phyloP scores from a whole-genome alignment of 2,797 vertebrate genomes.

The Xenops minutus region DNA sequence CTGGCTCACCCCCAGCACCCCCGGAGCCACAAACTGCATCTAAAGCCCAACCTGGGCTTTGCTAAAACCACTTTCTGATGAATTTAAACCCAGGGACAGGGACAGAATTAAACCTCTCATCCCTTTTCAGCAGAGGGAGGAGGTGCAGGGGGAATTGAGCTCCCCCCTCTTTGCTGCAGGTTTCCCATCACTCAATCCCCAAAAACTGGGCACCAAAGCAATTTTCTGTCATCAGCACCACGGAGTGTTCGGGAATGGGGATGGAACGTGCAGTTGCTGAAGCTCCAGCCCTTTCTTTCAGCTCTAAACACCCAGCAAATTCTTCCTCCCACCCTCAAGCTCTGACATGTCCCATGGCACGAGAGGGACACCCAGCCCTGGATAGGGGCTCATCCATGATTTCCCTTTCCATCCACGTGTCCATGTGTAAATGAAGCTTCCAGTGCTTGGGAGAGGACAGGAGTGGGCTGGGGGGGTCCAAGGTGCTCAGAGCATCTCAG shows the following conservation, averaged over 20 bases:
- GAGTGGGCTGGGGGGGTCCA: neutral
- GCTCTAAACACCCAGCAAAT: neutral
- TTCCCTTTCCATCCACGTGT: neutral
- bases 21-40: neutral
- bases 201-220: neutral
- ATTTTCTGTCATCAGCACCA: neutral
- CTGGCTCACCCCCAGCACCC: neutral
- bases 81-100: neutral
- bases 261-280: neutral
- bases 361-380: rapidly evolving
- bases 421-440: neutral
- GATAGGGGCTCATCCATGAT: rapidly evolving
- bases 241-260: neutral
- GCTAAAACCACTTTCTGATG: neutral
- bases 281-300: neutral
- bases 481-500: neutral
- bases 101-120: neutral
- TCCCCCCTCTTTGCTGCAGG: neutral
- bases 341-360: neutral
- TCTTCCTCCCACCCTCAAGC: neutral
- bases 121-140: neutral
- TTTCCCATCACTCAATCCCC: neutral
- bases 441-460: neutral
- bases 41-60: neutral
- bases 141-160: neutral